A percentile compares a stretch with the other conserved stretches of the same genome.
Conservation (phyloP, 2,797 vertebrate genomes). For the Muscicapa striata region DNA sequence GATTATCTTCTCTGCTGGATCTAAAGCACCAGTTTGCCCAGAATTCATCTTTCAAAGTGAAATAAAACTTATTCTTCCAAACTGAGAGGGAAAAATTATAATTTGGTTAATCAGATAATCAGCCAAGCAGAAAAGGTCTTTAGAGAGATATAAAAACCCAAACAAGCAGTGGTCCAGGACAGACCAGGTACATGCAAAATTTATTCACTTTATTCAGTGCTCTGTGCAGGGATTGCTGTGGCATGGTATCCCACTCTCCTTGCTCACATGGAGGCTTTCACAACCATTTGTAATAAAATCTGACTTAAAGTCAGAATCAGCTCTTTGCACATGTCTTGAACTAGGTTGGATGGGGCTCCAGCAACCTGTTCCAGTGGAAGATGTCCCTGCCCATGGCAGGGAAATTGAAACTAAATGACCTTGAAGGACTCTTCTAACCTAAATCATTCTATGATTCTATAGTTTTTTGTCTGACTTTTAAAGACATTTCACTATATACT, state of each 20-base stretch:
- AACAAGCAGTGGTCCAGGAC: fast-evolving
- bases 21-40: neutral
- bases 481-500: neutral
- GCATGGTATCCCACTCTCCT: neutral
- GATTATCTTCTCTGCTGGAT: constrained; percentile 1
- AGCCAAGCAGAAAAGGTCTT: neutral
- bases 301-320: neutral
- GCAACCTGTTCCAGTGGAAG: neutral
- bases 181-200: neutral
- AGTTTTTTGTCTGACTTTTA: neutral
- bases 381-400: neutral
- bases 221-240: neutral
- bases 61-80: neutral
- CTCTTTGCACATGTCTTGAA: neutral
- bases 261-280: neutral
- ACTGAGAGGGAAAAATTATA: neutral
- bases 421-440: neutral
- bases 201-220: neutral
- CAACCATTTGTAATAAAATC: neutral
- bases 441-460: neutral
- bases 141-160: neutral
- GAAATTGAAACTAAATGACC: neutral
- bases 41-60: neutral
- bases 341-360: neutral
- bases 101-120: neutral